Conservation (phyloP, 1,140 invertebrate genomes). For the Atta texana region DNA sequence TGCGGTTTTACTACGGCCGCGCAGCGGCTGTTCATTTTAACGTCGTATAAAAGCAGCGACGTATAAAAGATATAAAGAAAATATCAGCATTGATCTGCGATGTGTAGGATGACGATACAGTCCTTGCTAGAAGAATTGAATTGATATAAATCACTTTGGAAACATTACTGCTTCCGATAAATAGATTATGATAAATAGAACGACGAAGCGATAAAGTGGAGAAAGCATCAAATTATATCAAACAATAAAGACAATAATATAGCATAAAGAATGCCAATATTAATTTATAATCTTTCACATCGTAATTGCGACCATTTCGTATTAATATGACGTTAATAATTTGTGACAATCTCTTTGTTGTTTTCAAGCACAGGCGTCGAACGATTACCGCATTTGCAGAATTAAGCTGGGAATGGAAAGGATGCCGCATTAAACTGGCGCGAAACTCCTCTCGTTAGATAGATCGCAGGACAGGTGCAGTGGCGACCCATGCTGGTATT, state of each 20-base stretch:
- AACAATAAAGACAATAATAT: constrained; percentile 21
- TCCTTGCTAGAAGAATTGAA: background rate
- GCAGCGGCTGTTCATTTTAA: constrained; percentile 59
- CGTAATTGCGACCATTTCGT: background rate
- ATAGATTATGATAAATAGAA: background rate
- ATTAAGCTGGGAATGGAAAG: constrained; percentile 43
- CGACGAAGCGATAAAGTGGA: background rate
- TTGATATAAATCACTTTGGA: background rate
- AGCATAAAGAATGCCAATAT: constrained; percentile 36
- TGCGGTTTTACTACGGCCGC: constrained; percentile 59
- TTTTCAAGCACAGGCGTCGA: constrained; percentile 1
- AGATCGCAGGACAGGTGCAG: constrained; percentile 65
- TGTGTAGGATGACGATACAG: background rate
- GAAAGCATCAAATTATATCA: background rate
- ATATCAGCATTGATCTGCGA: constrained; percentile 15
- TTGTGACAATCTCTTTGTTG: constrained; percentile 8
- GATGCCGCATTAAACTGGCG: constrained; percentile 16
- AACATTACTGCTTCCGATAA: background rate
- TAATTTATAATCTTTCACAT: constrained; percentile 30
- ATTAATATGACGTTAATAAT: constrained; percentile 45
- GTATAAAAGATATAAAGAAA: constrained; percentile 53
- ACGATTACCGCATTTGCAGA: background rate
- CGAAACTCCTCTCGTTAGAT: constrained; percentile 45
- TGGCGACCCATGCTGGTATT: constrained; percentile 58
- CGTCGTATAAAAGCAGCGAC: constrained; percentile 52